Evolutionary conservation across 2,888 invertebrate species (phyloP).

Genomic region (Caenorhabditis doughertyi): DNA sequence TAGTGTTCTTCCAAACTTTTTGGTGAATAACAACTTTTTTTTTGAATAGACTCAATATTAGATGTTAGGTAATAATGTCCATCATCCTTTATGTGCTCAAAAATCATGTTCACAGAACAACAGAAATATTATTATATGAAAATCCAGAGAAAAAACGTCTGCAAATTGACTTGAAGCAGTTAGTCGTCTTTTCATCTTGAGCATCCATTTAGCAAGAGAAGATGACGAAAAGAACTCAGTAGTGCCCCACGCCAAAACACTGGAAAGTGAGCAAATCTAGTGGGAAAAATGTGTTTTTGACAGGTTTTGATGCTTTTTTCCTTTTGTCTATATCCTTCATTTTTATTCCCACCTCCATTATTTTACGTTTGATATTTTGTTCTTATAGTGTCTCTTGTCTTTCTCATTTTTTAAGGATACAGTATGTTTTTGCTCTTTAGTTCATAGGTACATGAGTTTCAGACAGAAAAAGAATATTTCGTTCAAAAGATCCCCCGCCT

Average conservation of each 20-base stretch:
- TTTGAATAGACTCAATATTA: slow-evolving; percentile 23
- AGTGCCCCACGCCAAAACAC: slow-evolving; percentile 21
- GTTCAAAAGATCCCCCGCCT: too few relatives aligned
- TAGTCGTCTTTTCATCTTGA: slow-evolving; percentile 16
- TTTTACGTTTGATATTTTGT: background rate
- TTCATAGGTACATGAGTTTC: too few relatives aligned
- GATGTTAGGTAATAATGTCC: background rate
- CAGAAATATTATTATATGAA: background rate
- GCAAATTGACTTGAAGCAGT: slow-evolving; percentile 16
- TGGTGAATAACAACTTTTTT: background rate
- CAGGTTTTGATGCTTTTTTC: slow-evolving; percentile 31
- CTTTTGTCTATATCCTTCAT: slow-evolving; percentile 3
- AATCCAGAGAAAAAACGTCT: slow-evolving; percentile 22
- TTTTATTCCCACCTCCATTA: background rate
- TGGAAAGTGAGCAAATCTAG: slow-evolving; percentile 9
- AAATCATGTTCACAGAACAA: slow-evolving; percentile 15
- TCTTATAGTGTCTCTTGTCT: slow-evolving; percentile 35
- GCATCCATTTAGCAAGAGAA: slow-evolving; percentile 21
- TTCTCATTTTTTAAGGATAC: too few relatives aligned
- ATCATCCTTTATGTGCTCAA: slow-evolving; percentile 7
- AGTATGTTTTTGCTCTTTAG: too few relatives aligned
- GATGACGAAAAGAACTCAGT: slow-evolving; percentile 30
- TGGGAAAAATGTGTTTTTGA: slow-evolving; percentile 36
- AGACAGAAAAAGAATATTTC: too few relatives aligned
- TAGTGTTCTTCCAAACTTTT: background rate